phyloP scores from a whole-genome alignment of 2,113 vertebrate genomes.

The Solenodon paradoxus region DNA sequence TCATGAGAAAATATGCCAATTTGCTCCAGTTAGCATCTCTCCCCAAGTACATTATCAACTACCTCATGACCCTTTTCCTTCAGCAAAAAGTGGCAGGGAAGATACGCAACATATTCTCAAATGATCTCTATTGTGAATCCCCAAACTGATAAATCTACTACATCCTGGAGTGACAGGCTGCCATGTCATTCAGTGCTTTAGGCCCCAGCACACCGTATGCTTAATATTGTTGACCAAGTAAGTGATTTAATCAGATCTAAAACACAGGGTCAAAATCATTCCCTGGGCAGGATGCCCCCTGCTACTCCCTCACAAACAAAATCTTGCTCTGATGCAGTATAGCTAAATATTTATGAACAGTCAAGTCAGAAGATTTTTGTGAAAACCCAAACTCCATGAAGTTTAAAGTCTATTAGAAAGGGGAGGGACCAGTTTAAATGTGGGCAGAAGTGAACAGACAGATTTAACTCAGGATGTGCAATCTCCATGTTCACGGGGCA shows the following conservation, averaged over 20 bases:
- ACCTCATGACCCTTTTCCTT: neutral
- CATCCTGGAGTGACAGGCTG: neutral
- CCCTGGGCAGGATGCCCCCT: neutral
- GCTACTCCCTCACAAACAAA: neutral
- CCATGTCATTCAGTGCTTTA: neutral
- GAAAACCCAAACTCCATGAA: neutral
- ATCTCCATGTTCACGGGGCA: neutral
- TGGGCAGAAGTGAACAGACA: neutral
- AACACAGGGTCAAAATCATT: neutral
- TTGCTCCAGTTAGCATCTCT: neutral
- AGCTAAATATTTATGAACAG: neutral
- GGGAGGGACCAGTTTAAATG: neutral
- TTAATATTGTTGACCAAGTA: neutral
- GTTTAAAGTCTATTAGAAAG: neutral
- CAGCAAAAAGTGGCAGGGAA: neutral
- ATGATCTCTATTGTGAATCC: neutral
- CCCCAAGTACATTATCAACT: neutral
- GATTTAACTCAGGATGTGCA: neutral
- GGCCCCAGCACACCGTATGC: neutral
- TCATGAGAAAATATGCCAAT: neutral
- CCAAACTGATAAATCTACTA: neutral
- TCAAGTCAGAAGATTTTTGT: neutral
- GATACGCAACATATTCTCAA: neutral
- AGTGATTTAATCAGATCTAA: slow-evolving; percentile 20
- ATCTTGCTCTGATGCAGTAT: neutral